Evolutionary conservation across 2,797 vertebrate species (phyloP), one percentile per base, ranked within the genome.

Genomic region (Gallinago nigripennis): DNA sequence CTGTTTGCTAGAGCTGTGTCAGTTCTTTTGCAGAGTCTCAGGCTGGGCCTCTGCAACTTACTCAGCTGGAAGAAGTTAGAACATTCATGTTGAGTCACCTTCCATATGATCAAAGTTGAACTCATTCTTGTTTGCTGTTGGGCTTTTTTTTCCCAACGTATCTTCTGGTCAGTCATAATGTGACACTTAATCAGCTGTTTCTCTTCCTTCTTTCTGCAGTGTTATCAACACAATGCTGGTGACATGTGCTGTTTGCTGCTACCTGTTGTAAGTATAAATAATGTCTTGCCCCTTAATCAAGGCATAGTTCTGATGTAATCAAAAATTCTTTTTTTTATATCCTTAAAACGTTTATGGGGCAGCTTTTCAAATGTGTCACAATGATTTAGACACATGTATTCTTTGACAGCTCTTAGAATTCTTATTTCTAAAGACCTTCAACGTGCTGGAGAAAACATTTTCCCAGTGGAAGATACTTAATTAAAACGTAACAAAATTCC

Each of bases 141-240:
- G 28, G 9, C 4, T 27, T 37, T 46, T 24, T 81, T 79, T 61
- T 39, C 7, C 39, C 27, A 1, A 1, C 35, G 20, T 21, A 0
- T 51, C n/a, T 78, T 97, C 93, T 94, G 92, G 82, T 94, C 90
- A 66, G 30, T 97, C 77, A 79, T 63, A 96, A 82, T 64, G 30
- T 63, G 85, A 56, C 70, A 51, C 19, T 83, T 97, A 54, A 91
- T 93, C 19, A 60, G 66, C 75, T 54, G 8, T 65, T 75, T 43
- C 75, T 90, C 56, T 37, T 94, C 45, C 68, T 94, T 48, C 77
- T 82, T 21, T 94, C 90, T 95, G 70, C 98, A 99, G 99, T 76
- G 99, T 99, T 92, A 99, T 99, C 88, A 98, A 99, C 93, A 99
- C 99, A 41, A 99, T 99, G 99, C 97, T 99, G 98, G 99, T 99